Conservation (phyloP, 2,888 invertebrate genomes). For the Baronia brevicornis region DNA sequence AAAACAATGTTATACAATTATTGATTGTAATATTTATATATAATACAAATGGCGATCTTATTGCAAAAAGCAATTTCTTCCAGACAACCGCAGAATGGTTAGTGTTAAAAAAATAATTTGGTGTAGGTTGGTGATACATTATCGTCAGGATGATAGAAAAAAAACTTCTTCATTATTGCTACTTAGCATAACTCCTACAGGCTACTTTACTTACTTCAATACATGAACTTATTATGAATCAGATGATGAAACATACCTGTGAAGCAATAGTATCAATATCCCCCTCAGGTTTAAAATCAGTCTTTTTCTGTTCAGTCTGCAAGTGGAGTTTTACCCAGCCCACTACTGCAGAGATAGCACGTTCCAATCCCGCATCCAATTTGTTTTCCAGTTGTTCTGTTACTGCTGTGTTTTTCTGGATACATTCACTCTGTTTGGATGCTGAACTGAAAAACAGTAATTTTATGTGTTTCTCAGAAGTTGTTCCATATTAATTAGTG, state of each 20-base stretch:
- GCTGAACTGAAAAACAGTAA: constrained; percentile 79
- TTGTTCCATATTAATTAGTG: constrained; percentile 9
- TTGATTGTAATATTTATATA: too few relatives aligned
- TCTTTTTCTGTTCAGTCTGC: constrained; percentile 95
- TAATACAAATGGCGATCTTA: too few relatives aligned
- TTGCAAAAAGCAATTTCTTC: too few relatives aligned
- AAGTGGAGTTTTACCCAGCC: constrained; percentile 94
- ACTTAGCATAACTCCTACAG: too few relatives aligned
- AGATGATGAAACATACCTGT: constrained; percentile 72
- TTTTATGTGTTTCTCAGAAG: constrained; percentile 13
- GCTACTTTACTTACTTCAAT: too few relatives aligned
- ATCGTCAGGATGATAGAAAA: too few relatives aligned
- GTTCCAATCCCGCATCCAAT: constrained; percentile 90
- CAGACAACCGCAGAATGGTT: too few relatives aligned
- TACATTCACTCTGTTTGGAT: constrained; percentile 90
- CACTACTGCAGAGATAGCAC: constrained; percentile 89
- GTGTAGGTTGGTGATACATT: too few relatives aligned
- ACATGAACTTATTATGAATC: not conserved
- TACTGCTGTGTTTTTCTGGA: constrained; percentile 88
- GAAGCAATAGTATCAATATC: constrained; percentile 91
- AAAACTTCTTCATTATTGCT: too few relatives aligned
- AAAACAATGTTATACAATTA: too few relatives aligned
- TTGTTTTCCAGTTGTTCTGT: constrained; percentile 94
- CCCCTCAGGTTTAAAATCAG: constrained; percentile 92
- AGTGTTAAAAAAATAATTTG: too few relatives aligned